Conservation (phyloP, 2,113 vertebrate genomes). For the Tretioscincus oriximinensis region DNA sequence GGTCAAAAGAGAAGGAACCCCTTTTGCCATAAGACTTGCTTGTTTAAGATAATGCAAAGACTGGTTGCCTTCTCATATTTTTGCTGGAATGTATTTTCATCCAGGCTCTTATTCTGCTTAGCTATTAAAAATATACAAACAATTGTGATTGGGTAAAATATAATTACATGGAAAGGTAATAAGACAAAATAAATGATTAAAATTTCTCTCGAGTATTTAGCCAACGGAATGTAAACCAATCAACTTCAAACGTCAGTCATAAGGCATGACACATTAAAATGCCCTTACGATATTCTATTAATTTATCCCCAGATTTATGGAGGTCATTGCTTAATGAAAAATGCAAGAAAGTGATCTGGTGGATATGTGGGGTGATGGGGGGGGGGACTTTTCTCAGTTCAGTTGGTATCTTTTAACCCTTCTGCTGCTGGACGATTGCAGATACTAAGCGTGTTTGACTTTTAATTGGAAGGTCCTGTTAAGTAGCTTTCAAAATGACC, state of each 20-base stretch:
- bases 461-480: neutral
- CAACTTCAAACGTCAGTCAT: constrained; percentile 20
- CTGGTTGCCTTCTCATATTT: constrained; percentile 69
- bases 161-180: constrained; percentile 37
- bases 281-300: constrained; percentile 38
- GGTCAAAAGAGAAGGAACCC: constrained; percentile 81
- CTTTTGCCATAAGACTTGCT: constrained; percentile 75
- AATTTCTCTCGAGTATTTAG: constrained; percentile 44
- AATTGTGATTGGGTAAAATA: constrained; percentile 13
- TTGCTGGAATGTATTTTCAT: constrained; percentile 55
- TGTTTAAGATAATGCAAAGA: constrained; percentile 75
- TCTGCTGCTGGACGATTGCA: neutral
- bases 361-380: neutral
- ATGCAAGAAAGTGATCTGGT: constrained; percentile 44
- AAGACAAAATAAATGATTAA: constrained; percentile 30
- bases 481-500: neutral
- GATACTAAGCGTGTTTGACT: neutral
- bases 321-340: constrained; percentile 56
- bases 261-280: neutral
- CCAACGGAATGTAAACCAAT: constrained; percentile 48
- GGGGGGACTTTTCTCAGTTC: constrained; percentile 39
- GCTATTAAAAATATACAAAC: constrained; percentile 30
- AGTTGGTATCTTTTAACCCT: constrained; percentile 39
- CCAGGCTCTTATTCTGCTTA: constrained; percentile 38
- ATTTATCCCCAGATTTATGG: constrained; percentile 70